Evolutionary conservation across 2,797 vertebrate genomes (phyloP), one percentile per base, ranked within the genome.

Genomic region (Gobionotothen gibberifrons): DNA sequence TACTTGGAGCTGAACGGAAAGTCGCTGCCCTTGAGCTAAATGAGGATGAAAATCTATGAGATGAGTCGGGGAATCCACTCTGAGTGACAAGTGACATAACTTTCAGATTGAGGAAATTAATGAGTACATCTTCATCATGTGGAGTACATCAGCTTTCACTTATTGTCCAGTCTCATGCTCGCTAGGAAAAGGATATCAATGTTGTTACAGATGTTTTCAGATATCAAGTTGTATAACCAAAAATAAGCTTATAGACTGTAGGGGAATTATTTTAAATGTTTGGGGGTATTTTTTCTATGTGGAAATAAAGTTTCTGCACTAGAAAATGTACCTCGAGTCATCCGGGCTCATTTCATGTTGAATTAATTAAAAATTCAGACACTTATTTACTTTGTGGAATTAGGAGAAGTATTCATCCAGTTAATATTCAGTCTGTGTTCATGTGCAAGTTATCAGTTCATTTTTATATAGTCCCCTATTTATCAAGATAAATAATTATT

Each of bases 1-100:
- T 77, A 79, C 69, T 80, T 32, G 26, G 58, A 85, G 55, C 49
- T 76, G 76, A 87, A 78, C 81, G 67, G 62, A 79, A 74, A 72
- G 76, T 66, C 21, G 16, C 56, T 72, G 67, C 73, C 83, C 78
- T 84, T 16, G 0, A 78, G 88, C 81, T 72, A 69, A 78, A 81
- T 62, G 46, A 81, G 69, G 81, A 83, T 78, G 32, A 70, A 77
- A 75, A 68, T 73, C 54, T 69, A 62, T n/a, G 22, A 47, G 58
- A 75, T 75, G 52, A 81, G 75, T 74, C 57, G 58, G 62, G 47
- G 52, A 54, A 54, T 69, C 51, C 54, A 75, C 71, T 77, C 22
- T 65, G 64, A 89, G 81, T 84, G 86, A 89, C 80, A 72, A 71
- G 61, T 79, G 76, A 77, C 79, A 78, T 51, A 66, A 72, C 64